These are phyloP conservation scores for Lepidothrix coronata DNA, from an alignment of 2,113 vertebrate species.

Conservation along the genomic window DNA sequence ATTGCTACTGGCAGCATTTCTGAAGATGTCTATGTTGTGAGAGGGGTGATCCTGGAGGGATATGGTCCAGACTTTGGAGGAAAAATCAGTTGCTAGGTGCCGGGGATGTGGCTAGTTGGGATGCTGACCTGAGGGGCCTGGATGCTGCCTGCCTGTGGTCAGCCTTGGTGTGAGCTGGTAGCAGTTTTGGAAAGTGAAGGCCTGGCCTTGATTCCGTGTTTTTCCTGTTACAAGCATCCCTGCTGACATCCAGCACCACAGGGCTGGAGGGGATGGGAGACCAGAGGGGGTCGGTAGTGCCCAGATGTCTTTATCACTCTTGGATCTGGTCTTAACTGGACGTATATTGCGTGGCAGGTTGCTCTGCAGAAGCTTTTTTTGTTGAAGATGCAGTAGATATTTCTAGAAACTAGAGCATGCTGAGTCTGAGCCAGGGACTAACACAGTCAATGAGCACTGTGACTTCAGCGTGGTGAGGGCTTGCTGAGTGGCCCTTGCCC, in stretches of 20 bases:
- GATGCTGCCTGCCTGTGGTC: neutral
- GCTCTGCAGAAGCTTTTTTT: neutral
- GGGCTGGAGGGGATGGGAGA: fast-evolving
- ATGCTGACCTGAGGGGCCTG: neutral
- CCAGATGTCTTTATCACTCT: neutral
- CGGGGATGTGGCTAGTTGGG: too few species aligned
- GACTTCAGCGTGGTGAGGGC: neutral
- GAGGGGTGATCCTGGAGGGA: fast-evolving
- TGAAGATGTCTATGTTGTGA: neutral
- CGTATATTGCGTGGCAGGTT: fast-evolving
- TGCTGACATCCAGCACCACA: neutral
- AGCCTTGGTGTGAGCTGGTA: neutral
- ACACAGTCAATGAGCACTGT: fast-evolving
- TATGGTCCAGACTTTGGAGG: neutral
- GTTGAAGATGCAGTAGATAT: neutral
- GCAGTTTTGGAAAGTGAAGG: neutral
- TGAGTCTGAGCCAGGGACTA: neutral
- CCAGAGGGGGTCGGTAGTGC: neutral
- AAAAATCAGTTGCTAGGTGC: neutral
- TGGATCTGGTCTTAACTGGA: neutral
- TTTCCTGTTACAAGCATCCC: neutral
- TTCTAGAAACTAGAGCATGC: neutral
- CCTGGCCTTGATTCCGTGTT: too few species aligned
- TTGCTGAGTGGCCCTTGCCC: neutral
- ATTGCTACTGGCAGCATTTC: neutral